Conservation (phyloP, 2,113 vertebrate genomes). For the Promerops cafer region DNA sequence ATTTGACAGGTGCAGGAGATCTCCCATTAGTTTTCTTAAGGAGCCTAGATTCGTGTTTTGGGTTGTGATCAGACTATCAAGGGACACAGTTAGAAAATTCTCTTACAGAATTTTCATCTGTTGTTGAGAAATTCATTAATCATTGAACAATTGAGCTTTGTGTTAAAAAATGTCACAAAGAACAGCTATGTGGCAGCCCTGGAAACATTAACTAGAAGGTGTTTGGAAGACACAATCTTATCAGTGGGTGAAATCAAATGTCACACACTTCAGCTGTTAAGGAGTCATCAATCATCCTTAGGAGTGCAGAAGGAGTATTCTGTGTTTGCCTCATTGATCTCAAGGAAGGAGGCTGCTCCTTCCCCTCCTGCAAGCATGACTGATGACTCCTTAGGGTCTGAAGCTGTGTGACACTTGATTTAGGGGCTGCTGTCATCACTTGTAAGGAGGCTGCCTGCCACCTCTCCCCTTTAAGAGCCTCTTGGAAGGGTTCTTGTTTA, state of each 20-base stretch:
- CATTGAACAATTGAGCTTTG: constrained; percentile 43
- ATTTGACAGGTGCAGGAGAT: not conserved
- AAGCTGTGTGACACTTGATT: constrained; percentile 8
- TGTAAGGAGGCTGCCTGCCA: not conserved
- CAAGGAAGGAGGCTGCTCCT: constrained; percentile 20
- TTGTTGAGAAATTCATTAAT: constrained; percentile 46
- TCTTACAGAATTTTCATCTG: not conserved
- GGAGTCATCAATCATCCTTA: constrained; percentile 50
- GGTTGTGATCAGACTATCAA: not conserved
- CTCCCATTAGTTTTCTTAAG: not conserved
- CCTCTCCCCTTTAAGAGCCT: not conserved
- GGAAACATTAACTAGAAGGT: constrained; percentile 49
- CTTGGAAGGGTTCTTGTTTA: not conserved
- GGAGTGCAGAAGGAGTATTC: not conserved
- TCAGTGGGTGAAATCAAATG: constrained; percentile 50
- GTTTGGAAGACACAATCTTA: constrained; percentile 46
- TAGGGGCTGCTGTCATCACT: constrained; percentile 9
- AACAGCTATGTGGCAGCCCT: not conserved
- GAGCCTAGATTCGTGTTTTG: not conserved
- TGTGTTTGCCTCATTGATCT: constrained; percentile 30
- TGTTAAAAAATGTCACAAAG: not conserved
- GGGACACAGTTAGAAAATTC: not conserved
- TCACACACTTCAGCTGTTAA: constrained; percentile 51
- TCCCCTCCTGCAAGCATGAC: constrained; percentile 5
- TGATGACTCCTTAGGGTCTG: constrained; percentile 22